Evolutionary conservation across 2,113 vertebrate species (phyloP).

Genomic region (Rhineura floridana): DNA sequence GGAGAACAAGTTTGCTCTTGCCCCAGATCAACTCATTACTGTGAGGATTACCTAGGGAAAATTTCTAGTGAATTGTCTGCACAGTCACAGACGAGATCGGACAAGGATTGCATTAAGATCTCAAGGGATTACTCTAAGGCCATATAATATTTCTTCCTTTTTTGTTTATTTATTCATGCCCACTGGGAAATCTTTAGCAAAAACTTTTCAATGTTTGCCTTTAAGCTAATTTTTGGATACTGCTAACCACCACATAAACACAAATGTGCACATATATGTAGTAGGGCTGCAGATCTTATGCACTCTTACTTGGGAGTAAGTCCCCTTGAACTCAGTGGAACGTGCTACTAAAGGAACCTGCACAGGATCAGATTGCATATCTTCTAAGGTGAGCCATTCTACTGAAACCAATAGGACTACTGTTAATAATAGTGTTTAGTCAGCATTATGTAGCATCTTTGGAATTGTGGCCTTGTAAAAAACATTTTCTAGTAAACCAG

Average conservation of each 20-base stretch:
- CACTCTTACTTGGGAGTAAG: not conserved
- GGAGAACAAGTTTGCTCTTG: not conserved
- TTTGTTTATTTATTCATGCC: slow-evolving; percentile 11
- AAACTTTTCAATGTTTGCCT: not conserved
- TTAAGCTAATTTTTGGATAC: not conserved
- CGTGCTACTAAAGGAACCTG: not conserved
- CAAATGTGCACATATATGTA: not conserved
- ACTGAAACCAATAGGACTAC: not conserved
- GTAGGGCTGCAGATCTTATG: not conserved
- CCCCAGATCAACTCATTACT: not conserved
- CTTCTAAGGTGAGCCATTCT: not conserved
- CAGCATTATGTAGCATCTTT: not conserved
- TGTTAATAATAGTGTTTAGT: not conserved
- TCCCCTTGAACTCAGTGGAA: not conserved
- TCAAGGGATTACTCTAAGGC: not conserved
- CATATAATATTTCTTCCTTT: slow-evolving; percentile 4
- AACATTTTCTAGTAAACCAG: not conserved
- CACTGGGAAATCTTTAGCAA: not conserved
- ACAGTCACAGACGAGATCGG: not conserved
- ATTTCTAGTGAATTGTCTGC: not conserved
- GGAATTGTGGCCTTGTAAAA: not conserved
- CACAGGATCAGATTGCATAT: too few species aligned
- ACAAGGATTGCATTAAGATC: not conserved
- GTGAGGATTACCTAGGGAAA: not conserved
- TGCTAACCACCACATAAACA: not conserved